A percentile compares a stretch with the other conserved stretches of the same genome.
phyloP scores from a whole-genome alignment of 2,888 invertebrate species.

The Plagodis dolabraria region DNA sequence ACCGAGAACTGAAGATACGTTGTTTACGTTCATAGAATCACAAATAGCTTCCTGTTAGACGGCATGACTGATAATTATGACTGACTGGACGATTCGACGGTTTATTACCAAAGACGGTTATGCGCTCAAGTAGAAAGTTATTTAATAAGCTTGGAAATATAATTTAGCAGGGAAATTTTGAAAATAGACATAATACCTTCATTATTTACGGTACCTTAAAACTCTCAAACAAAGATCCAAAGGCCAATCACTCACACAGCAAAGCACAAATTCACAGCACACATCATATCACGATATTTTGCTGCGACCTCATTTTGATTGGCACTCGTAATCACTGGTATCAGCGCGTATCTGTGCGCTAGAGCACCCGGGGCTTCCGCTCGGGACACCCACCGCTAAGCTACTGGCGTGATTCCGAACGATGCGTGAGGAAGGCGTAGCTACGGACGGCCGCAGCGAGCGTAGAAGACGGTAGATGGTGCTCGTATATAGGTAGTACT shows the following conservation, averaged over 20 bases:
- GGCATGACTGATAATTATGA: constrained; percentile 22
- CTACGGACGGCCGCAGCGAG: not conserved
- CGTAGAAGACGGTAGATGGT: too few relatives aligned
- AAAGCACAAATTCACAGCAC: constrained; percentile 17
- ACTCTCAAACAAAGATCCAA: not conserved
- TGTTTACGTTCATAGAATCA: constrained; percentile 33
- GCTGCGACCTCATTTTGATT: constrained; percentile 35
- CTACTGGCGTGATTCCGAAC: constrained; percentile 42
- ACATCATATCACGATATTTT: constrained; percentile 11
- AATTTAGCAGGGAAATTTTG: not conserved
- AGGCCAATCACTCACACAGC: constrained; percentile 2
- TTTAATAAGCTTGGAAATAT: constrained; percentile 1
- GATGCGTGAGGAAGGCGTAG: constrained; percentile 41
- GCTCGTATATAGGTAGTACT: too few relatives aligned
- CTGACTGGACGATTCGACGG: too few relatives aligned
- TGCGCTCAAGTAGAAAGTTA: constrained; percentile 8
- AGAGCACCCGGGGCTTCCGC: constrained; percentile 68
- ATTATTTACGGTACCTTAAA: too few relatives aligned
- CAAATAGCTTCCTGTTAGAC: constrained; percentile 33
- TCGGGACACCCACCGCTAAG: constrained; percentile 51
- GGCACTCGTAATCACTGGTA: constrained; percentile 34
- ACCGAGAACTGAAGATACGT: constrained; percentile 18
- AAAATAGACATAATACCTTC: not conserved
- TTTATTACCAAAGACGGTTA: constrained; percentile 7
- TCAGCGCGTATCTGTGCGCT: constrained; percentile 55